phyloP scores from a whole-genome alignment of 2,888 invertebrate species.

The Conchocele bisecta region DNA sequence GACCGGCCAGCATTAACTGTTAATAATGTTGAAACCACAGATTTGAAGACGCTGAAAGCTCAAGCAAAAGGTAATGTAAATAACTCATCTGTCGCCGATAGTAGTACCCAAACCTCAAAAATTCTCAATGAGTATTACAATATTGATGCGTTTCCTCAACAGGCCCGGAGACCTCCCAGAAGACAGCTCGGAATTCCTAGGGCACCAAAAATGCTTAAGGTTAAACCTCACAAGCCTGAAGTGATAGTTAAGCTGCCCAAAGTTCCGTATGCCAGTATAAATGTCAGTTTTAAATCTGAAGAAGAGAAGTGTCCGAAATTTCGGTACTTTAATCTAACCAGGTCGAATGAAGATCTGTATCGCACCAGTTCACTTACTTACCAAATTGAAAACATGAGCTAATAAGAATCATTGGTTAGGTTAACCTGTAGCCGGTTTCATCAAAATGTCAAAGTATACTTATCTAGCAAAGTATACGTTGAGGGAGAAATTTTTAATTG shows the following conservation, averaged over 20 bases:
- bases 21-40: slow-evolving; percentile 74
- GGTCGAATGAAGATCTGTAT: slow-evolving; percentile 65
- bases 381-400: slow-evolving; percentile 56
- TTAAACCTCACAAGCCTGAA: slow-evolving; percentile 41
- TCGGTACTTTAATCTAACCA: slow-evolving; percentile 67
- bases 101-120: slow-evolving; percentile 50
- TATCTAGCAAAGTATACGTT: too few species aligned
- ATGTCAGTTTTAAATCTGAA: slow-evolving; percentile 61
- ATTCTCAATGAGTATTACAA: slow-evolving; percentile 58
- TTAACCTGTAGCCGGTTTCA: too few species aligned
- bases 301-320: slow-evolving; percentile 64
- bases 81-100: slow-evolving; percentile 26
- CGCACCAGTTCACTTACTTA: slow-evolving; percentile 46
- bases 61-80: slow-evolving; percentile 72
- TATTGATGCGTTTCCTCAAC: slow-evolving; percentile 55
- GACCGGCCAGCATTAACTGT: slow-evolving; percentile 63
- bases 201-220: slow-evolving; percentile 29
- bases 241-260: slow-evolving; percentile 70
- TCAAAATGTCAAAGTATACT: too few species aligned
- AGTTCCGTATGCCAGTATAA: slow-evolving; percentile 71
- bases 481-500: too few species aligned
- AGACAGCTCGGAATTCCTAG: slow-evolving; percentile 40
- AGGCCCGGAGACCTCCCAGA: slow-evolving; percentile 42
- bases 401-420: too few species aligned
- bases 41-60: slow-evolving; percentile 70